Conservation (phyloP, 2,797 vertebrate genomes). For the Benthosema pterotum region DNA sequence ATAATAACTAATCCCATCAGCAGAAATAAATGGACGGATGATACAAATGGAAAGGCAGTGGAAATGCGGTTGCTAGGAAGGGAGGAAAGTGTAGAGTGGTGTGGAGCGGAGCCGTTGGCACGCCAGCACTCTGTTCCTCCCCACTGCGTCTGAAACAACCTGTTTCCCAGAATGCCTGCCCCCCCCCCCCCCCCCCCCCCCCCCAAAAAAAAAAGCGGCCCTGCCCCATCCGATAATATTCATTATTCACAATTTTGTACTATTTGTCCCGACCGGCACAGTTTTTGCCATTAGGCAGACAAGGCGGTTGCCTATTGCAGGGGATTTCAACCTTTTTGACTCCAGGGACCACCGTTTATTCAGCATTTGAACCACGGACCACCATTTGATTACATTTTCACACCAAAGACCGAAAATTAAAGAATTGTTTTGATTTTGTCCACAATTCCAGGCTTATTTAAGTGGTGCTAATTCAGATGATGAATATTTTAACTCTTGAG, state of each 20-base stretch:
- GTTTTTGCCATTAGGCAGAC: no score
- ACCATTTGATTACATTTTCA: no score
- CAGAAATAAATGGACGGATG: slow-evolving; percentile 23
- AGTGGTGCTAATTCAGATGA: no score
- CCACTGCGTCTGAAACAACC: slow-evolving; percentile 55
- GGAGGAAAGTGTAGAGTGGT: slow-evolving; percentile 32
- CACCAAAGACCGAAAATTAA: no score
- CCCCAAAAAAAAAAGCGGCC: slow-evolving; percentile 59
- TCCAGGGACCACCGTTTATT: no score
- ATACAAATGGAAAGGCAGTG: slow-evolving; percentile 20
- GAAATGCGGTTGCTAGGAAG: slow-evolving; percentile 25
- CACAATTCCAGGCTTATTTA: no score
- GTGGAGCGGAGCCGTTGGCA: slow-evolving; percentile 45
- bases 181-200: slow-evolving; percentile 37
- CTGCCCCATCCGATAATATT: slow-evolving; percentile 11
- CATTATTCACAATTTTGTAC: slow-evolving; percentile 27
- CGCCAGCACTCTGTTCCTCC: slow-evolving; percentile 32
- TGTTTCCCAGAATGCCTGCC: slow-evolving; percentile 55
- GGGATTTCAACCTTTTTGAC: no score
- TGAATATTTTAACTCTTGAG: no score
- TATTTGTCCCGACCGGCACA: slow-evolving; percentile 18
- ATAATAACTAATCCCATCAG: neutral
- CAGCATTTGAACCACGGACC: no score
- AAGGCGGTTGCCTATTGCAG: no score
- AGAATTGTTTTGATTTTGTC: no score